A percentile compares a stretch with the other conserved stretches of the same genome.
phyloP scores from a whole-genome alignment of 2,888 invertebrate species.

The Drosophila anceps region DNA sequence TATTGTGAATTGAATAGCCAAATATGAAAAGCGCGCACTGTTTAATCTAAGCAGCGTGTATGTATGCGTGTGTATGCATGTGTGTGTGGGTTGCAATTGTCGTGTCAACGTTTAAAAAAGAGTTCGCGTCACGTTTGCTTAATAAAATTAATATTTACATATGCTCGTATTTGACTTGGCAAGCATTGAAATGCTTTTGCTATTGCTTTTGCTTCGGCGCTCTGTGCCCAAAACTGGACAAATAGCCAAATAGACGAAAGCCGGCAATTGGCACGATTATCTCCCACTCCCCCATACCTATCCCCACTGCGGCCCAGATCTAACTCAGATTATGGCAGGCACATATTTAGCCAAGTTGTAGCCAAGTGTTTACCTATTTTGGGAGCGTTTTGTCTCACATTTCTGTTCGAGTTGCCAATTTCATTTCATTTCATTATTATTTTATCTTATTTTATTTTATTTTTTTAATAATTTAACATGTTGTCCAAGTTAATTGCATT shows the following conservation, averaged over 20 bases:
- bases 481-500: conserved; percentile 19
- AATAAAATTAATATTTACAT: conserved; percentile 81
- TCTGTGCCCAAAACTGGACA: conserved; percentile 70
- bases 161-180: conserved; percentile 71
- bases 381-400: conserved; percentile 18
- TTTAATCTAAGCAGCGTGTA: conserved; percentile 34
- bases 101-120: conserved; percentile 50
- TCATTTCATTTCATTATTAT: background rate
- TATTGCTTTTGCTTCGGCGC: background rate
- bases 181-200: conserved; percentile 32
- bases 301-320: conserved; percentile 11
- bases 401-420: conserved; percentile 19
- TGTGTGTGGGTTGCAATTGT: conserved; percentile 56
- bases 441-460: background rate
- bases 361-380: conserved; percentile 20
- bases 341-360: conserved; percentile 11
- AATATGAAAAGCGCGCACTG: conserved; percentile 61
- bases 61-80: conserved; percentile 2
- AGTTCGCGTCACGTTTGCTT: conserved; percentile 73
- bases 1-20: conserved; percentile 69
- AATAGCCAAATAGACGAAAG: conserved; percentile 63
- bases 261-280: conserved; percentile 73
- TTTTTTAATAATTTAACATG: conserved; percentile 6
- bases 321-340: conserved; percentile 19
- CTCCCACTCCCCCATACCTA: background rate